phyloP scores from a whole-genome alignment of 2,888 invertebrate species.

The Alsophila aescularia region DNA sequence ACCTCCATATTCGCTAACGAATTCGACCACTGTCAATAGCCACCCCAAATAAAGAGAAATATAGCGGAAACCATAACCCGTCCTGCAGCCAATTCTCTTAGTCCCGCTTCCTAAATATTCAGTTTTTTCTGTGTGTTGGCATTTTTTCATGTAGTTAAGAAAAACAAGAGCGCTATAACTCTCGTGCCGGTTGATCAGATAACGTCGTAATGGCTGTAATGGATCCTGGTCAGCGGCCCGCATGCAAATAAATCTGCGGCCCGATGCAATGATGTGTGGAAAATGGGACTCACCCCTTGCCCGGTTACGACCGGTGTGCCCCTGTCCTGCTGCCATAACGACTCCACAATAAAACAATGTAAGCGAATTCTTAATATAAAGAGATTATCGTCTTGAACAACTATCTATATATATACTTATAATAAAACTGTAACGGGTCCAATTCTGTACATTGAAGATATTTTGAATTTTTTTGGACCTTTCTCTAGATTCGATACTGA shows the following conservation, averaged over 20 bases:
- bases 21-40: slow-evolving; percentile 43
- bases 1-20: slow-evolving; percentile 35
- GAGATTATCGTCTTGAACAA: too few species aligned
- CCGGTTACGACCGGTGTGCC: slow-evolving; percentile 47
- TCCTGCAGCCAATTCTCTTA: slow-evolving; percentile 62
- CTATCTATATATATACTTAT: too few species aligned
- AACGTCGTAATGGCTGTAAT: slow-evolving; percentile 82
- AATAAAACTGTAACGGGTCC: too few species aligned
- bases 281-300: slow-evolving; percentile 80
- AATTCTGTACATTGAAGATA: too few species aligned
- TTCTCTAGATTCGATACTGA: too few species aligned
- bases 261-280: slow-evolving; percentile 85
- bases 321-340: slow-evolving; percentile 43
- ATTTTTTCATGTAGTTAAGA: slow-evolving; percentile 76
- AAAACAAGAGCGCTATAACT: slow-evolving; percentile 82
- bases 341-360: slow-evolving; percentile 47
- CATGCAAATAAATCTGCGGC: slow-evolving; percentile 85
- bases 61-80: slow-evolving; percentile 78
- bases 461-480: too few species aligned
- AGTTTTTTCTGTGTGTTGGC: slow-evolving; percentile 61
- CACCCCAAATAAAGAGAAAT: slow-evolving; percentile 66
- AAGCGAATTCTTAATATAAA: background rate
- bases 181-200: slow-evolving; percentile 82
- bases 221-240: slow-evolving; percentile 85
- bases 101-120: slow-evolving; percentile 64